Evolutionary conservation across 2,888 invertebrate species (phyloP).

Genomic region (Chydorus sphaericus): DNA sequence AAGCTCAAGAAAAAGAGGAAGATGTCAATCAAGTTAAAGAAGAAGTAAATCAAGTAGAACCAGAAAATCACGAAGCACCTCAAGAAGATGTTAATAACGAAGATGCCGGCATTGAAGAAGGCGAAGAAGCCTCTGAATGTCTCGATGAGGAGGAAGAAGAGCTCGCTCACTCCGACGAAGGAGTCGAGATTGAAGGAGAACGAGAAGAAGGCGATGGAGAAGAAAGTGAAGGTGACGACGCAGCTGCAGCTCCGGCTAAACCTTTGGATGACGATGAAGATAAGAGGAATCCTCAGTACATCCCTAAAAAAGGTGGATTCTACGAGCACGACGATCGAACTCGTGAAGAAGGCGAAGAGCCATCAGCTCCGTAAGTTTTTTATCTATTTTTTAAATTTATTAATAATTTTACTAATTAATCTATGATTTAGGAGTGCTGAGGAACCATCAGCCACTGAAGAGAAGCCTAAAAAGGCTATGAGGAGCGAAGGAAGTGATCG

Average conservation of each 20-base stretch:
- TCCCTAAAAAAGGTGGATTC: conserved; percentile 87
- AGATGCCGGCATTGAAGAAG: conserved; percentile 21
- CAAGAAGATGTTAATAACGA: conserved; percentile 22
- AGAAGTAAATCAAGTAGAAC: conserved; percentile 15
- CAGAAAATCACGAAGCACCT: conserved; percentile 4
- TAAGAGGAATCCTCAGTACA: conserved; percentile 89
- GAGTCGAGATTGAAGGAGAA: conserved; percentile 30
- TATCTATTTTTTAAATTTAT: background rate
- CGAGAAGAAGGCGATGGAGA: conserved; percentile 57
- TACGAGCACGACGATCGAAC: conserved; percentile 92
- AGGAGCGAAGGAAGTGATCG: conserved; percentile 44
- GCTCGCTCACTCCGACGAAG: conserved; percentile 44
- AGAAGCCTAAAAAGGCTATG: conserved; percentile 22
- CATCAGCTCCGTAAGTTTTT: conserved; percentile 14
- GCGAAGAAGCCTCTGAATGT: conserved; percentile 21
- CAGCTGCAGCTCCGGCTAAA: conserved; percentile 28
- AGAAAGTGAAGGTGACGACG: conserved; percentile 28
- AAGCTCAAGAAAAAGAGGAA: background rate
- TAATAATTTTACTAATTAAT: conserved; percentile 11
- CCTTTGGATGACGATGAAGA: conserved; percentile 87
- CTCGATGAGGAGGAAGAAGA: conserved; percentile 23
- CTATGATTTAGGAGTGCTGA: background rate
- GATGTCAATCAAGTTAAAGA: conserved; percentile 14
- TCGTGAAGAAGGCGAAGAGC: conserved; percentile 46
- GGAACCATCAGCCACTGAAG: background rate